These are phyloP conservation scores for Riptortus pedestris DNA, from an alignment of 1,140 invertebrate genomes.

Conservation along the genomic window DNA sequence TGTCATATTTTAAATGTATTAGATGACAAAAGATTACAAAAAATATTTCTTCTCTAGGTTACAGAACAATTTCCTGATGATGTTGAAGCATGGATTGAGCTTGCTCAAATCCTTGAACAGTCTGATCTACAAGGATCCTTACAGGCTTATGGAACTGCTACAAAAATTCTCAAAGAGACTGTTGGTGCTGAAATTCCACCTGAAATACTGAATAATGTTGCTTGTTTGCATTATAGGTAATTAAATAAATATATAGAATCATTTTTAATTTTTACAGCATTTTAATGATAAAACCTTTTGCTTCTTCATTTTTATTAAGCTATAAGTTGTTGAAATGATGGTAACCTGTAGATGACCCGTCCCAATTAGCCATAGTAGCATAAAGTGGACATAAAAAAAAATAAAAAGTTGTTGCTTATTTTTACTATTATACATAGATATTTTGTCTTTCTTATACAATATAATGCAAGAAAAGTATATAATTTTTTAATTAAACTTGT, in stretches of 20 bases:
- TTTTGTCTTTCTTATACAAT: too few species aligned
- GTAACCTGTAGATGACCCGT: too few species aligned
- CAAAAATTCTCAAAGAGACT: conserved; percentile 84
- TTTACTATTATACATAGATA: too few species aligned
- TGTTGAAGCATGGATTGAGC: conserved; percentile 97
- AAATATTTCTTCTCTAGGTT: conserved; percentile 42
- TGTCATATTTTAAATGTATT: not conserved
- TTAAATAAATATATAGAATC: not conserved
- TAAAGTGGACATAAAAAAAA: too few species aligned
- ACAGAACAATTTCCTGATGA: conserved; percentile 97
- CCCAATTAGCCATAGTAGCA: too few species aligned
- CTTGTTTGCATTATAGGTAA: conserved; percentile 76
- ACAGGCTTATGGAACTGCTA: conserved; percentile 87
- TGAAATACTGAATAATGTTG: conserved; percentile 97
- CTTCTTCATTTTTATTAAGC: too few species aligned
- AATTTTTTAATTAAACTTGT: too few species aligned
- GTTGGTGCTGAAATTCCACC: conserved; percentile 90
- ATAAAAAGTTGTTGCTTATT: too few species aligned
- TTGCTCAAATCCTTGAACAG: conserved; percentile 95
- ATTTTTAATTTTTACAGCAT: not conserved
- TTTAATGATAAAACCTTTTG: too few species aligned
- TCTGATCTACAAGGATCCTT: conserved; percentile 80
- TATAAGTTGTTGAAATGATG: too few species aligned
- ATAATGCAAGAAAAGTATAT: too few species aligned
- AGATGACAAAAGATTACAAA: not conserved